Percentiles rank a stretch among this genome's conserved stretches.
phyloP scores from a whole-genome alignment of 1,140 invertebrate genomes.

The Aphelenchoides avenae region DNA sequence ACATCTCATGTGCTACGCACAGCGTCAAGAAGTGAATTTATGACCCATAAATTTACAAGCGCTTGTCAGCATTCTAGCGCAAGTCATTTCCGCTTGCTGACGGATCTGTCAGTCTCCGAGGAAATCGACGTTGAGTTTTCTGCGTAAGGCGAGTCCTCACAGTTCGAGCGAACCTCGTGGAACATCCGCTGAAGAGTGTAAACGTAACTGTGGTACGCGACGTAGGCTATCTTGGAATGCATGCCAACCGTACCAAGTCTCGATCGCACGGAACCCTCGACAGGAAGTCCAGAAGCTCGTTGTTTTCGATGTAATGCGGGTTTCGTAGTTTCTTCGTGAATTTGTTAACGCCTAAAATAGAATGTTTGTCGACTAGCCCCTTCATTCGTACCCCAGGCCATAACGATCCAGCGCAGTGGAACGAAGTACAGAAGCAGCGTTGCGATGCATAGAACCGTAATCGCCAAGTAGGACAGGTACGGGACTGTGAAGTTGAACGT shows the following conservation, averaged over 20 bases:
- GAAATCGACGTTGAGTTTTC: too few species aligned
- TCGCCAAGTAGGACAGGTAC: constrained; percentile 86
- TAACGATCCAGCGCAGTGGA: constrained; percentile 81
- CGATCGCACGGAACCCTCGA: constrained; percentile 91
- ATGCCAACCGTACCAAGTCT: constrained; percentile 73
- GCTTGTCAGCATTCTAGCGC: too few species aligned
- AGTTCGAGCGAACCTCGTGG: too few species aligned
- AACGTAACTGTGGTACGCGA: too few species aligned
- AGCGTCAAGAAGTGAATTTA: too few species aligned
- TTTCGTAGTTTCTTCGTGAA: constrained; percentile 86
- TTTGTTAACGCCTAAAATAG: constrained; percentile 73
- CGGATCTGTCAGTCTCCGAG: too few species aligned
- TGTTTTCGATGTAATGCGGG: constrained; percentile 90
- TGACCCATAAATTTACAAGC: too few species aligned
- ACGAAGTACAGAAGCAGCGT: constrained; percentile 79
- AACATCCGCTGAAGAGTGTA: too few species aligned
- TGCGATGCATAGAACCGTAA: constrained; percentile 63
- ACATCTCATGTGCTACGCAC: too few species aligned
- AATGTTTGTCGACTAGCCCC: constrained; percentile 3
- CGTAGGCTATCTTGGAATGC: too few species aligned
- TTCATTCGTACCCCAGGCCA: constrained; percentile 76
- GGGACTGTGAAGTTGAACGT: constrained; percentile 95
- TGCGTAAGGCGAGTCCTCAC: too few species aligned
- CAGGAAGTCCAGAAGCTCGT: constrained; percentile 90
- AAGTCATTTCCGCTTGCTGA: too few species aligned